phyloP scores from a whole-genome alignment of 1,140 invertebrate species.

The Periplaneta americana region DNA sequence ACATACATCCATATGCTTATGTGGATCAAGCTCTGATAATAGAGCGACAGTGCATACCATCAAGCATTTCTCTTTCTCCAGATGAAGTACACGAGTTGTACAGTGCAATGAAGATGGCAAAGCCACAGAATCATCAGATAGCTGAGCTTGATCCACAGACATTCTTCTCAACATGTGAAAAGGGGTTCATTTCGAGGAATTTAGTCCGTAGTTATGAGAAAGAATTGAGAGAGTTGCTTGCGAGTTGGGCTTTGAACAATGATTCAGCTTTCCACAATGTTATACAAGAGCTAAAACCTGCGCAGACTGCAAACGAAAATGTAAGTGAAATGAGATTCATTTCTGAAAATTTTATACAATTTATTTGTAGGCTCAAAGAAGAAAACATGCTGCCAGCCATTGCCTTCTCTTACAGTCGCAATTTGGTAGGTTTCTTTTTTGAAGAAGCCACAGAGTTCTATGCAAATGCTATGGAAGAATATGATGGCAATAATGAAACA shows the following conservation, averaged over 20 bases:
- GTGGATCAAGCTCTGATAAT: slow-evolving; percentile 8
- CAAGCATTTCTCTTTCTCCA: slow-evolving; percentile 18
- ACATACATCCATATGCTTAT: slow-evolving; percentile 20
- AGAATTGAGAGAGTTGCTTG: slow-evolving; percentile 2
- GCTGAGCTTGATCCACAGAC: not conserved
- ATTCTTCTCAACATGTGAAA: slow-evolving; percentile 7
- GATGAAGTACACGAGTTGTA: slow-evolving; percentile 21
- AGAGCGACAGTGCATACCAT: slow-evolving; percentile 13
- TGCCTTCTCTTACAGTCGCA: slow-evolving; percentile 23
- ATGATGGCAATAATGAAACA: not conserved
- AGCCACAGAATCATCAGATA: not conserved
- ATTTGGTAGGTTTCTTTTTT: not conserved
- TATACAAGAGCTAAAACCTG: not conserved
- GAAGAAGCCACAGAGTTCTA: not conserved
- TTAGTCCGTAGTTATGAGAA: slow-evolving; percentile 17
- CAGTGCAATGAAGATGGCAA: slow-evolving; percentile 14
- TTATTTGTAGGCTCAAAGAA: slow-evolving; percentile 18
- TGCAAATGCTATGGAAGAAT: not conserved
- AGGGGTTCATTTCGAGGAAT: slow-evolving; percentile 19
- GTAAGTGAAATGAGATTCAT: not conserved
- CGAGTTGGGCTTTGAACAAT: not conserved
- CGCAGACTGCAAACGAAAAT: not conserved
- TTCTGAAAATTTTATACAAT: not conserved
- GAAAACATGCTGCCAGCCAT: slow-evolving; percentile 23
- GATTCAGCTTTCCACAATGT: not conserved